Percentiles rank a stretch among this genome's conserved stretches.
phyloP scores from a whole-genome alignment of 2,888 invertebrate species.

The Darwinula stevensoni region DNA sequence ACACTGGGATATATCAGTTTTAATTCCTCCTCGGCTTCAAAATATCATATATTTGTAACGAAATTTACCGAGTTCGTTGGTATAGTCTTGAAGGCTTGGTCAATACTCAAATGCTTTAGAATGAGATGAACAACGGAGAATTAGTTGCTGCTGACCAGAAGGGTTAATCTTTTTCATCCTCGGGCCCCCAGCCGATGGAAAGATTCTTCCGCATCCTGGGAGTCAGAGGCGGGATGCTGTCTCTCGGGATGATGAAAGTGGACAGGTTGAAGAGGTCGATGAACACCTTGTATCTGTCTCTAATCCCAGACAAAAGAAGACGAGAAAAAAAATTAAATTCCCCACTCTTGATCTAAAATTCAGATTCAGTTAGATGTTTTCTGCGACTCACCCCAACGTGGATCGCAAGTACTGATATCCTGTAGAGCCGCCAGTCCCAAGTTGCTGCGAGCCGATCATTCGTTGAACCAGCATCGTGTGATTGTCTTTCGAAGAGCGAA shows the following conservation, averaged over 20 bases:
- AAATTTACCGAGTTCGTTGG: too few relatives aligned
- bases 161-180: too few relatives aligned
- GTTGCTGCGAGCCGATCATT: conserved; percentile 86
- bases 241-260: conserved; percentile 74
- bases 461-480: conserved; percentile 94
- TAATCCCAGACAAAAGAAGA: conserved; percentile 15
- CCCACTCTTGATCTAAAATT: background rate
- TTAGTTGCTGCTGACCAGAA: too few relatives aligned
- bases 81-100: too few relatives aligned
- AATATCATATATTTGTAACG: too few relatives aligned
- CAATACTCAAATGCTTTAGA: too few relatives aligned
- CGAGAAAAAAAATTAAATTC: background rate
- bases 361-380: too few relatives aligned
- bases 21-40: too few relatives aligned
- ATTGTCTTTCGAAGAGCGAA: conserved; percentile 36
- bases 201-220: conserved; percentile 47
- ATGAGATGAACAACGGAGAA: too few relatives aligned
- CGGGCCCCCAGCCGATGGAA: conserved; percentile 15
- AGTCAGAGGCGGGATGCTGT: conserved; percentile 61
- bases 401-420: conserved; percentile 92
- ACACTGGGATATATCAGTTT: too few relatives aligned
- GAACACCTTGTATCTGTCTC: conserved; percentile 95
- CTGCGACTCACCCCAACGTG: conserved; percentile 43
- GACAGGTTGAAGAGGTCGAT: conserved; percentile 89
- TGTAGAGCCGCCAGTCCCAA: conserved; percentile 91